These are phyloP conservation scores for Drosophila bunnanda DNA, from an alignment of 2,888 invertebrate genomes.

Conservation along the genomic window DNA sequence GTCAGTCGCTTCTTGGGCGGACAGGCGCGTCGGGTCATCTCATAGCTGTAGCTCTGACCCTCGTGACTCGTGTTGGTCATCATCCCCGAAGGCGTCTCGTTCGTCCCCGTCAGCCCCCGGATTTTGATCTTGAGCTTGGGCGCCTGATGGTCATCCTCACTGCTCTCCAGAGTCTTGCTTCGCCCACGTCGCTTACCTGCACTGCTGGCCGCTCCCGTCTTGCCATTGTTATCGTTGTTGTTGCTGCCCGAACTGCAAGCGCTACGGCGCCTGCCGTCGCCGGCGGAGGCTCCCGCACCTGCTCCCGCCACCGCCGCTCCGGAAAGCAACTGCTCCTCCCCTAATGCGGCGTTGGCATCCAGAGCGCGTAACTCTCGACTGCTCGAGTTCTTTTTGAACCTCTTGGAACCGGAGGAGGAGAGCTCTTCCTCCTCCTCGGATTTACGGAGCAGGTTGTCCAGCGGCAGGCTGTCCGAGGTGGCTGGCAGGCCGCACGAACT, in stretches of 20 bases:
- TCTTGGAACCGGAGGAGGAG: constrained; percentile 79
- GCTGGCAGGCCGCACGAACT: constrained; percentile 86
- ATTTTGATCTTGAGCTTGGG: constrained; percentile 90
- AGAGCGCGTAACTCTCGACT: constrained; percentile 88
- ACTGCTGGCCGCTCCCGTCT: constrained; percentile 80
- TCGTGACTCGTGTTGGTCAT: constrained; percentile 29
- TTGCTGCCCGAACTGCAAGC: constrained; percentile 85
- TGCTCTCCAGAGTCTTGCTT: constrained; percentile 83
- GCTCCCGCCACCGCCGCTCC: constrained; percentile 33
- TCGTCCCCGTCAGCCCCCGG: constrained; percentile 83
- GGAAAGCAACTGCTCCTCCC: constrained; percentile 80
- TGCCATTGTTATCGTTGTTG: constrained; percentile 70
- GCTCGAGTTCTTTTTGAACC: constrained; percentile 86
- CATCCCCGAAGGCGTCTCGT: constrained; percentile 45
- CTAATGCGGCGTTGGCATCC: constrained; percentile 87
- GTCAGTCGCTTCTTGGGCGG: constrained; percentile 93
- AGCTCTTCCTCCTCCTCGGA: constrained; percentile 94
- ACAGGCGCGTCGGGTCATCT: constrained; percentile 86
- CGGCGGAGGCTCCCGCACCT: constrained; percentile 65
- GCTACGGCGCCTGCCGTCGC: constrained; percentile 85
- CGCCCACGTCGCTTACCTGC: constrained; percentile 83
- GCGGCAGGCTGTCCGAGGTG: constrained; percentile 81
- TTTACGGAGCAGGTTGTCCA: constrained; percentile 89
- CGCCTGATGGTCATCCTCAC: constrained; percentile 83
- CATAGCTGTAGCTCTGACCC: constrained; percentile 73